Evolutionary conservation across 2,797 vertebrate species (phyloP).

Genomic region (Dryobates pubescens): DNA sequence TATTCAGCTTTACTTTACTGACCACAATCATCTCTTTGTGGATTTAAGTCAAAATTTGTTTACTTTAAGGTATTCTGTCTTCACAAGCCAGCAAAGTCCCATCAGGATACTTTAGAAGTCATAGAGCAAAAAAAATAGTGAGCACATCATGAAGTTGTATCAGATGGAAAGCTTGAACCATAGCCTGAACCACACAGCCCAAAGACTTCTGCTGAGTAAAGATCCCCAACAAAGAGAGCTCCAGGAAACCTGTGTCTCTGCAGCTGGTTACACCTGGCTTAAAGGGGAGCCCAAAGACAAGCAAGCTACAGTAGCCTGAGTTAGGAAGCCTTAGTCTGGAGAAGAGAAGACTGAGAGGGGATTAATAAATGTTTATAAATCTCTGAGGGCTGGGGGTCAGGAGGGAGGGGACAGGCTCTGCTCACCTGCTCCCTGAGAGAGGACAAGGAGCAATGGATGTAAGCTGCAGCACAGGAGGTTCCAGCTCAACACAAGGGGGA

Average conservation of each 20-base stretch:
- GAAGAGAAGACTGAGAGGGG: no score
- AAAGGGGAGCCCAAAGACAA: not conserved
- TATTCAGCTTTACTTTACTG: not conserved
- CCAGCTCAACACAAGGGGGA: no score
- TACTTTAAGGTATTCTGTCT: not conserved
- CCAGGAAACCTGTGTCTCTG: not conserved
- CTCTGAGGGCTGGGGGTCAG: no score
- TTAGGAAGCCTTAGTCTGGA: not conserved
- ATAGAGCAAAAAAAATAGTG: not conserved
- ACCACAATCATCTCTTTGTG: not conserved
- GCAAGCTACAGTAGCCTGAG: not conserved
- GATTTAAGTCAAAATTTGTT: not conserved
- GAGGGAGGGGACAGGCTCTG: no score
- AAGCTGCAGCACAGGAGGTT: no score
- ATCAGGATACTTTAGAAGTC: not conserved
- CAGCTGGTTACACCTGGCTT: not conserved
- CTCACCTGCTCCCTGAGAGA: no score
- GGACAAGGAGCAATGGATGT: no score
- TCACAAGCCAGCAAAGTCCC: not conserved
- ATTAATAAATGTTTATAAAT: no score
- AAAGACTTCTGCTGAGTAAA: not conserved
- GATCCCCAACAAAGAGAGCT: not conserved
- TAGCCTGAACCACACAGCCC: not conserved
- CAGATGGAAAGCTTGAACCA: not conserved
- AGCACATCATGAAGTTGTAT: not conserved